Conservation (phyloP, 2,888 invertebrate genomes). For the Philonicus albiceps region DNA sequence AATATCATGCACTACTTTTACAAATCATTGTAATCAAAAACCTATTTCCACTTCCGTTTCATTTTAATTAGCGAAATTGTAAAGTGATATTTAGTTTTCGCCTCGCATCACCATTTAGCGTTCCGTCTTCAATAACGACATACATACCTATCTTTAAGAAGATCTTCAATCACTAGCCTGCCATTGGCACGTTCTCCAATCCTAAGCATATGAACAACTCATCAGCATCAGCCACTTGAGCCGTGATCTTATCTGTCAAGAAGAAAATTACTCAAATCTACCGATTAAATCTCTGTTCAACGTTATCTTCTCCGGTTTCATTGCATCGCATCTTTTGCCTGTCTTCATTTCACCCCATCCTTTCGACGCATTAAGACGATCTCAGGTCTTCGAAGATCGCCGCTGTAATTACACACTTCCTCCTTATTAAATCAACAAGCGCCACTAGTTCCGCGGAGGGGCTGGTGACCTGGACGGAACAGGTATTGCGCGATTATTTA, state of each 20-base stretch:
- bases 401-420: neutral
- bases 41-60: neutral
- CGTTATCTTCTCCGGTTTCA: neutral
- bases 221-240: neutral
- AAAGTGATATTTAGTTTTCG: neutral
- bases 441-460: neutral
- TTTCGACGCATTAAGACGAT: neutral
- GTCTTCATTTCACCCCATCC: neutral
- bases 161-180: neutral
- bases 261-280: neutral
- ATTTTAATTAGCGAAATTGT: neutral
- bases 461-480: neutral
- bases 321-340: neutral
- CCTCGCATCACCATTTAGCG: neutral
- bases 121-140: neutral
- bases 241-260: neutral
- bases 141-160: neutral
- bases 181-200: neutral
- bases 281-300: neutral
- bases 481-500: slow-evolving; percentile 8
- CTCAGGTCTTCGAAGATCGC: neutral
- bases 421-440: slow-evolving; percentile 11
- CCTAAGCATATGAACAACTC: neutral
- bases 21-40: too few relatives aligned
- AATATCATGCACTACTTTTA: too few relatives aligned